These are phyloP conservation scores for Cydia pomonella DNA, from an alignment of 1,140 invertebrate genomes.

Conservation along the genomic window DNA sequence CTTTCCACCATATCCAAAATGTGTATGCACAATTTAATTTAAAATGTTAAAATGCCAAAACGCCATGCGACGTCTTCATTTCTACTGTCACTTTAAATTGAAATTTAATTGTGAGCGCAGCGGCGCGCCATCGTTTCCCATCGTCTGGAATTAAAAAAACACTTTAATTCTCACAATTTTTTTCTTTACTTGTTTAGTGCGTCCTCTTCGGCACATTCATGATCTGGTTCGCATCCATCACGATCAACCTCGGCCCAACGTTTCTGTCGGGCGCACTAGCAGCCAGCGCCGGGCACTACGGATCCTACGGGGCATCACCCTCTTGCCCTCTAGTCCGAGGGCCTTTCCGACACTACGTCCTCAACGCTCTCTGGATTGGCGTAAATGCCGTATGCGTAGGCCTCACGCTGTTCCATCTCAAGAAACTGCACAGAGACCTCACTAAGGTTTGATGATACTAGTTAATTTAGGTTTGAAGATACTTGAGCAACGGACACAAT, in stretches of 20 bases:
- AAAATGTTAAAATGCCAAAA: too few species aligned
- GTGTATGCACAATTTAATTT: too few species aligned
- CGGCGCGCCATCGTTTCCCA: too few species aligned
- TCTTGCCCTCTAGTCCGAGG: conserved; percentile 91
- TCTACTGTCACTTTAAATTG: too few species aligned
- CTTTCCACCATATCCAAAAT: too few species aligned
- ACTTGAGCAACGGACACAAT: conserved; percentile 34
- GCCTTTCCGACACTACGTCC: conserved; percentile 92
- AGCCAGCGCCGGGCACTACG: conserved; percentile 87
- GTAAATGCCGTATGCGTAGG: conserved; percentile 93
- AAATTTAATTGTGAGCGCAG: too few species aligned
- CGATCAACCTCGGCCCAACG: conserved; percentile 94
- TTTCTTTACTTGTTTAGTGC: conserved; percentile 84
- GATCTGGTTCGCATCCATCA: conserved; percentile 95
- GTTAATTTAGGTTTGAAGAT: conserved; percentile 33
- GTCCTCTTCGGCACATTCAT: conserved; percentile 95
- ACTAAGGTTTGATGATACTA: conserved; percentile 82
- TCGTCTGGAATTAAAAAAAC: not conserved
- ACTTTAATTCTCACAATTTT: not conserved
- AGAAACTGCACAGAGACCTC: conserved; percentile 91
- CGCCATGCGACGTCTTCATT: too few species aligned
- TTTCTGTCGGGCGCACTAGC: conserved; percentile 92
- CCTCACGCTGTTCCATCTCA: conserved; percentile 91
- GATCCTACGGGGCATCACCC: conserved; percentile 84
- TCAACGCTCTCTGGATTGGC: conserved; percentile 94